Evolutionary conservation across 2,113 vertebrate species (phyloP).

Genomic region (Hylia prasina): DNA sequence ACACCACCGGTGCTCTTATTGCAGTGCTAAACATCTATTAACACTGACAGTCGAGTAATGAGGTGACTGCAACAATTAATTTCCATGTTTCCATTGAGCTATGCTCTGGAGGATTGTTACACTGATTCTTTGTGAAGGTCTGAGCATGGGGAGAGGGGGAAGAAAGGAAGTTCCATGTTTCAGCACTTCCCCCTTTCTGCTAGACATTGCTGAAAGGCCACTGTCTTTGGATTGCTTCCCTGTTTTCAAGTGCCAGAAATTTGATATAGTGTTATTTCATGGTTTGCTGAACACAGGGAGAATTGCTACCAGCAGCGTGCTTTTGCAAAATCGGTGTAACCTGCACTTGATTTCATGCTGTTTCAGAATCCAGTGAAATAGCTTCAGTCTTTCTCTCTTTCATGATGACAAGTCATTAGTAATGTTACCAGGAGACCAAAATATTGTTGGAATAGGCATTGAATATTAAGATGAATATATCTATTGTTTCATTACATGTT

Average conservation of each 20-base stretch:
- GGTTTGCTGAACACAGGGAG: not conserved
- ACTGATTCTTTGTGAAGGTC: not conserved
- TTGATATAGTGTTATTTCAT: not conserved
- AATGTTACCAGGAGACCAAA: not conserved
- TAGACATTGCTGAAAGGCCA: not conserved
- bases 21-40: not conserved
- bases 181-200: not conserved
- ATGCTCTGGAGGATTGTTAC: not conserved
- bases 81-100: conserved; percentile 10
- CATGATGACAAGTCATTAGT: not conserved
- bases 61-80: conserved; percentile 48
- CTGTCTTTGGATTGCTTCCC: not conserved
- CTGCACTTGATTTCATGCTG: not conserved
- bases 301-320: not conserved
- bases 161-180: not conserved
- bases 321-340: conserved; percentile 1
- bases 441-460: not conserved
- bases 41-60: conserved; percentile 9
- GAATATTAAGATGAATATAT: not conserved
- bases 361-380: not conserved
- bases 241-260: not conserved
- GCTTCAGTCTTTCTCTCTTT: not conserved
- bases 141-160: not conserved
- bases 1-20: not conserved
- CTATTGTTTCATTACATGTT: not conserved